Evolutionary conservation across 2,113 vertebrate genomes (phyloP).

Genomic region (Carettochelys insculpta): DNA sequence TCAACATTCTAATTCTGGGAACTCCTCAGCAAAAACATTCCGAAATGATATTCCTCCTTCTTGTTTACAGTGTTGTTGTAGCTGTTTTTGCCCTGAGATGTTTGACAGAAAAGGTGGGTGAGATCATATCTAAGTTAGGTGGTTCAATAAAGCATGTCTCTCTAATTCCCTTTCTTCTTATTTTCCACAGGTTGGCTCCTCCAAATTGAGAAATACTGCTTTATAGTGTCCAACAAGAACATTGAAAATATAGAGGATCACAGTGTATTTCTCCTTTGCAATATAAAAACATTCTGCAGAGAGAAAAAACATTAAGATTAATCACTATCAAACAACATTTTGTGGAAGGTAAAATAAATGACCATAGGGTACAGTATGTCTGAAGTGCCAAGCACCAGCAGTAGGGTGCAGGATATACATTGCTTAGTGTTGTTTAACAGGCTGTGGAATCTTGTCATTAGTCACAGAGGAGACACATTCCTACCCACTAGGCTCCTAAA

Average conservation of each 20-base stretch:
- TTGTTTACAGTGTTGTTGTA: not conserved
- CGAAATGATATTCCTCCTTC: not conserved
- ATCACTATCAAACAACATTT: not conserved
- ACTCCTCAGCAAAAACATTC: not conserved
- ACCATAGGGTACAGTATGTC: not conserved
- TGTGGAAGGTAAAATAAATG: not conserved
- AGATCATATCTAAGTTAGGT: not conserved
- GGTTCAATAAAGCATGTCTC: too few species aligned
- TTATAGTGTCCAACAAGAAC: not conserved
- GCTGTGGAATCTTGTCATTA: not conserved
- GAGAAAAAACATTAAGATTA: not conserved
- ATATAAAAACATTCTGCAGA: not conserved
- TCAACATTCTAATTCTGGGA: not conserved
- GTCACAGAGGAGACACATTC: not conserved
- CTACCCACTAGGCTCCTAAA: not conserved
- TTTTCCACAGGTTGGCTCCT: not conserved
- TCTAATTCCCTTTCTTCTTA: not conserved
- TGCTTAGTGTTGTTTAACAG: not conserved
- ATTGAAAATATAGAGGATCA: accelerated
- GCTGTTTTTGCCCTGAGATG: not conserved
- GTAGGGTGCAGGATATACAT: not conserved
- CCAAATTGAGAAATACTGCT: not conserved
- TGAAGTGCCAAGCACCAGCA: not conserved
- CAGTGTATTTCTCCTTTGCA: not conserved
- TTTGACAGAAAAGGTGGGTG: not conserved